These are phyloP conservation scores for Saccopteryx leptura DNA, from an alignment of 2,113 vertebrate genomes.

Conservation along the genomic window DNA sequence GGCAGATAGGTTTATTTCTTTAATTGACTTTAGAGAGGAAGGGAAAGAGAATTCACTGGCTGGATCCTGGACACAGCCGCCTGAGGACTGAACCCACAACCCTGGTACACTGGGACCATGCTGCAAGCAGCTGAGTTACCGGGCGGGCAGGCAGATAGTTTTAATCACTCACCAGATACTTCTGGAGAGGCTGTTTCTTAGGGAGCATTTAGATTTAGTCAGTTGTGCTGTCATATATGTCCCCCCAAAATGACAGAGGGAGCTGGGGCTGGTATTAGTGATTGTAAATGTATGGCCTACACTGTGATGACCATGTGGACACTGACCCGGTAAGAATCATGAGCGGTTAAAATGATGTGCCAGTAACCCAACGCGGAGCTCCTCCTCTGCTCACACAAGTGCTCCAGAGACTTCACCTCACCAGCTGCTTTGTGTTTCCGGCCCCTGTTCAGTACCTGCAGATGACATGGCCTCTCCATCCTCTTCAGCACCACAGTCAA, in stretches of 20 bases:
- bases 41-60: too few relatives aligned
- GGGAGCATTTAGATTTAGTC: not conserved
- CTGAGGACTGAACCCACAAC: too few relatives aligned
- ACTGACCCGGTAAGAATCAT: rapidly evolving
- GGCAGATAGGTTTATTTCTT: not conserved
- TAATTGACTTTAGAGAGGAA: too few relatives aligned
- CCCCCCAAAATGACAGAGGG: not conserved
- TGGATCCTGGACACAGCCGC: too few relatives aligned
- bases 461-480: slow-evolving; percentile 97
- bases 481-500: slow-evolving; percentile 93
- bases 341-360: not conserved
- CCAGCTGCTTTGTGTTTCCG: slow-evolving; percentile 37
- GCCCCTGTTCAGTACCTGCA: slow-evolving; percentile 92
- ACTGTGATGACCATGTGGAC: not conserved
- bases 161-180: not conserved
- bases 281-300: too few relatives aligned
- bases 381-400: not conserved
- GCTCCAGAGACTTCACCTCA: not conserved
- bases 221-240: not conserved
- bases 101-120: too few relatives aligned
- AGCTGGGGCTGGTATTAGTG: not conserved
- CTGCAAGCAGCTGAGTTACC: too few relatives aligned
- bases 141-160: not conserved
- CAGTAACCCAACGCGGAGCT: too few relatives aligned
- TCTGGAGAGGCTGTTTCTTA: not conserved